A percentile compares a stretch with the other conserved stretches of the same genome.
Conservation (phyloP, 2,113 vertebrate species). For the Phasianus colchicus region DNA sequence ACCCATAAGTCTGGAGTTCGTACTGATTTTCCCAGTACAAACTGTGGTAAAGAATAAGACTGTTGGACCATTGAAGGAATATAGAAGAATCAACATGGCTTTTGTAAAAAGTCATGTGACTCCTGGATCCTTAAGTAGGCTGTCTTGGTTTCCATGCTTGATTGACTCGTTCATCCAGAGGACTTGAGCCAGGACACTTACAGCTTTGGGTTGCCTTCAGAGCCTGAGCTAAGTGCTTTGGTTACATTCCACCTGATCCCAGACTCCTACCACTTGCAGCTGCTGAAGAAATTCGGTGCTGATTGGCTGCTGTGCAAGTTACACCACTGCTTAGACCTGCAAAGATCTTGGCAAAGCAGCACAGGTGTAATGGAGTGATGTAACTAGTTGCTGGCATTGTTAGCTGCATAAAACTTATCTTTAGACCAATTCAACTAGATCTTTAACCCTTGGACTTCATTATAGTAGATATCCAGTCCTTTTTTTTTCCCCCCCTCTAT, state of each 20-base stretch:
- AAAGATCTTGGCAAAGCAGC: neutral
- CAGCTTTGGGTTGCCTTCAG: neutral
- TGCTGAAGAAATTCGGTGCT: neutral
- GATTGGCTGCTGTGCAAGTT: neutral
- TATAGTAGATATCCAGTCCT: neutral
- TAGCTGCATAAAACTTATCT: neutral
- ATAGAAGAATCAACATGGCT: neutral
- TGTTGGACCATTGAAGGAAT: neutral
- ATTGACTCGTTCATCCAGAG: neutral
- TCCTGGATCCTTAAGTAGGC: rapidly evolving
- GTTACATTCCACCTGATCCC: neutral
- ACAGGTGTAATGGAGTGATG: neutral
- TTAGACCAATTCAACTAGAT: neutral
- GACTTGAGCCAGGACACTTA: neutral
- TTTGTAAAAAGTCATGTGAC: neutral
- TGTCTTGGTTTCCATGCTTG: neutral
- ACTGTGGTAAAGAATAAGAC: neutral
- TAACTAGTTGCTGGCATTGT: neutral
- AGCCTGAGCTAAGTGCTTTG: neutral
- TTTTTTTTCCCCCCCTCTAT: neutral
- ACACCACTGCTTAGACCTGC: neutral
- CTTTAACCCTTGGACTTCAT: neutral
- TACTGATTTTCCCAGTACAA: neutral
- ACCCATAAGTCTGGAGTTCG: neutral
- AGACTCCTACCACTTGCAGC: neutral